Evolutionary conservation across 1,140 invertebrate species (phyloP), one percentile per base, ranked within the genome.

Genomic region (Cyphomyrmex costatus): DNA sequence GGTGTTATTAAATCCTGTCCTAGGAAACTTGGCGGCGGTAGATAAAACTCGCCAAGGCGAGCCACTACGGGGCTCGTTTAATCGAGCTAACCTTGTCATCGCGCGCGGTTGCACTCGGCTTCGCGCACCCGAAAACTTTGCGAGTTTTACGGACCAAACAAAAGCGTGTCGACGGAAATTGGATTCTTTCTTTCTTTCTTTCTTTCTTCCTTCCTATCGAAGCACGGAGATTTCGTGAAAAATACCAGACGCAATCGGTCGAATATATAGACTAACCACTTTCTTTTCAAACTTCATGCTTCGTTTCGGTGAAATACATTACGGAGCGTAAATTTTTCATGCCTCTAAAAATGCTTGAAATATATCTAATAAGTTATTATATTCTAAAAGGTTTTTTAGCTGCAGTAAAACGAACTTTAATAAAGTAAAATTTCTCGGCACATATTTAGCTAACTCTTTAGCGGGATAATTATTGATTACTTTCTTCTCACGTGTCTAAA

Each of bases 71-170:
- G 27, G 53, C 36, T 74, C 68, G 68, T 83, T 83, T 83, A 83
- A 83, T 83, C 74, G 83, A 16, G 73, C 73, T 65, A 85, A 79
- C 73, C 71, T 79, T 79, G 71, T 78, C 83, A 85, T 79, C 83
- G 83, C 61, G 58, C 73, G 73, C 60, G 82, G 82, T 42, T 85
- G 82, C 58, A 36, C 46, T 14, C 73, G 46, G 24, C 19, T 63
- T 51, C 42, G 58, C 36, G 83, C 46, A 65, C 21, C 71, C 49
- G 46, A 85, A 76, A 78, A 85, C 30, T 78, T 77, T 27, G 73
- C 46, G 60, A 85, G 83, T 77, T 85, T 76, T 77, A 66, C 46
- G 46, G 46, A 19, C 58, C 46, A 85, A 77, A 78, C 83, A 79
- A 76, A 79, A 73, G 79, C 68, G 53, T 73, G 53, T 83, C 56